A percentile compares a stretch with the other conserved stretches of the same genome.
Evolutionary conservation across 2,888 invertebrate species (phyloP).

Genomic region (Mythimna pallens): DNA sequence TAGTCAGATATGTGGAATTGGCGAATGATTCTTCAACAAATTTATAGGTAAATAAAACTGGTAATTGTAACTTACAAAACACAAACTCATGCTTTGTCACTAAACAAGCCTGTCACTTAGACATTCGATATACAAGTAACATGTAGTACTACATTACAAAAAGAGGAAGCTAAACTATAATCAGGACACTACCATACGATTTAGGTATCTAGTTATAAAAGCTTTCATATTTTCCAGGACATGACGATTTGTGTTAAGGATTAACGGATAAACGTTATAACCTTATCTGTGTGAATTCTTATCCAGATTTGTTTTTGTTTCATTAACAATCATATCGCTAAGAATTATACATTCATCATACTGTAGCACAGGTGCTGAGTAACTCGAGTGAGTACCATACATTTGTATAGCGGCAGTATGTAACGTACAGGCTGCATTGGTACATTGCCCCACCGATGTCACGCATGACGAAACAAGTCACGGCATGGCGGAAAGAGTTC

Average conservation of each 20-base stretch:
- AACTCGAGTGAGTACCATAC: constrained; percentile 10
- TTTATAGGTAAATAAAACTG: no score
- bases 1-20: not conserved
- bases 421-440: not conserved
- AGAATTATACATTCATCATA: not conserved
- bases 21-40: constrained; percentile 5
- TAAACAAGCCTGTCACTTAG: no score
- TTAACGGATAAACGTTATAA: not conserved
- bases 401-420: constrained; percentile 8
- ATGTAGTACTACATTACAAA: no score
- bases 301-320: not conserved
- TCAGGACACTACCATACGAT: no score
- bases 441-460: not conserved
- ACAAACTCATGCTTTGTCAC: no score
- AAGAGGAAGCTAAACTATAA: no score
- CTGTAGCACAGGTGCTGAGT: constrained; percentile 10
- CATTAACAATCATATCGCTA: not conserved
- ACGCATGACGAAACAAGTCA: no score
- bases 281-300: not conserved
- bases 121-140: no score
- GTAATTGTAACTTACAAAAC: no score
- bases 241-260: not conserved
- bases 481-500: no score
- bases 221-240: not conserved
- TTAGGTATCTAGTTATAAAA: not conserved